phyloP scores from a whole-genome alignment of 2,888 invertebrate species.

The Nycteola revayana region DNA sequence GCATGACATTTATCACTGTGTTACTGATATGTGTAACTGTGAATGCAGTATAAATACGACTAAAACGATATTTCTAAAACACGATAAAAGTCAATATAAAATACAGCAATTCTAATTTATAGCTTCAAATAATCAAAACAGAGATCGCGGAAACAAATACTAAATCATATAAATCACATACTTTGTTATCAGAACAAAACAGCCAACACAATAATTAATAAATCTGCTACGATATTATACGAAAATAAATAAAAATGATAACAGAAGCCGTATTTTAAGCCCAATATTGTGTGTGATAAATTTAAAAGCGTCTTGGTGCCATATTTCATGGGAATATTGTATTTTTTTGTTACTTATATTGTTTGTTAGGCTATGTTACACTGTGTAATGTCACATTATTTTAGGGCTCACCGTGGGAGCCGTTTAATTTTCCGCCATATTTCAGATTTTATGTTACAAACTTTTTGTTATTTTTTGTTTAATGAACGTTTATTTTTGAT shows the following conservation, averaged over 20 bases:
- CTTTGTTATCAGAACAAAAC: slow-evolving; percentile 11
- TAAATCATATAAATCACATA: neutral
- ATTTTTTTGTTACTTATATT: slow-evolving; percentile 37
- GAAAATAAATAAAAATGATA: slow-evolving; percentile 27
- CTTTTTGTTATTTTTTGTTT: too few relatives aligned
- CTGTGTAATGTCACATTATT: slow-evolving; percentile 50
- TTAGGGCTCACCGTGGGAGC: slow-evolving; percentile 45
- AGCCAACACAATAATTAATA: slow-evolving; percentile 17
- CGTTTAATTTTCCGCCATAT: slow-evolving; percentile 62
- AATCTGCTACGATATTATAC: slow-evolving; percentile 14
- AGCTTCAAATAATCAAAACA: too few relatives aligned
- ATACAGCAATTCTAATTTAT: too few relatives aligned
- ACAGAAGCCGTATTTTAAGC: slow-evolving; percentile 13
- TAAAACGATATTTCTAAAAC: too few relatives aligned
- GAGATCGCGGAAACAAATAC: too few relatives aligned
- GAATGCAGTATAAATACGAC: too few relatives aligned
- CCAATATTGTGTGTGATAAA: slow-evolving; percentile 41
- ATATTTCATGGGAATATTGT: slow-evolving; percentile 45
- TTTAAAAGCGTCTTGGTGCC: slow-evolving; percentile 36
- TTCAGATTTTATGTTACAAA: slow-evolving; percentile 50
- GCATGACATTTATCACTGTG: too few relatives aligned
- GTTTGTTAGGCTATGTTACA: slow-evolving; percentile 33
- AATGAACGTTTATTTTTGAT: too few relatives aligned
- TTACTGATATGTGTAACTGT: too few relatives aligned
- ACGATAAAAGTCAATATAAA: too few relatives aligned